These are phyloP conservation scores for Nomia melanderi DNA, from an alignment of 1,140 invertebrate genomes.

Conservation along the genomic window DNA sequence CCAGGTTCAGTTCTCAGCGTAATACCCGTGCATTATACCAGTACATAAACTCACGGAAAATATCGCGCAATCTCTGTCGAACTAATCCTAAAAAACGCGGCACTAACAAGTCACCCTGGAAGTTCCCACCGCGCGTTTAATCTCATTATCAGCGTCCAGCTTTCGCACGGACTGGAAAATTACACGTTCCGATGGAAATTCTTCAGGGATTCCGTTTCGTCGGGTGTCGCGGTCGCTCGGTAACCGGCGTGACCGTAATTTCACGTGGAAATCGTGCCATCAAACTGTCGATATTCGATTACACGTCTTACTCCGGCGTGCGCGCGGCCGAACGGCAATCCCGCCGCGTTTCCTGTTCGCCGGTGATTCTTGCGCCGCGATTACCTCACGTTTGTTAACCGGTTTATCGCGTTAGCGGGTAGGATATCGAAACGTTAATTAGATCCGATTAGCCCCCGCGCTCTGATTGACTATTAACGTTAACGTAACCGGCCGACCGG, in stretches of 20 bases:
- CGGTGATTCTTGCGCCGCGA: not conserved
- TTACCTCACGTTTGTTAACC: conserved; percentile 14
- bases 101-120: no score
- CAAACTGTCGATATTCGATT: not conserved
- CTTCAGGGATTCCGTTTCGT: no score
- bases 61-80: no score
- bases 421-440: conserved; percentile 32
- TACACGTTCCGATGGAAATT: no score
- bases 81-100: no score
- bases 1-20: no score
- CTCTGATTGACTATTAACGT: conserved; percentile 14
- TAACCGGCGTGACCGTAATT: not conserved
- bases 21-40: no score
- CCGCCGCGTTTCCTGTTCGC: not conserved
- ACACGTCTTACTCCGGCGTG: not conserved
- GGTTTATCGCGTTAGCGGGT: not conserved
- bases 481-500: not conserved
- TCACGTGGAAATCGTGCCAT: not conserved
- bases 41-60: no score
- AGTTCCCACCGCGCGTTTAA: no score
- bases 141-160: no score
- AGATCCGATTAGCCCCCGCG: conserved; percentile 1
- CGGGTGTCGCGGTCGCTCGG: no score
- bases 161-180: no score
- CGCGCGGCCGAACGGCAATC: not conserved